Base-by-base conservation (phyloP, 2,888 invertebrate species). In the Drosophila buzzatii region DNA sequence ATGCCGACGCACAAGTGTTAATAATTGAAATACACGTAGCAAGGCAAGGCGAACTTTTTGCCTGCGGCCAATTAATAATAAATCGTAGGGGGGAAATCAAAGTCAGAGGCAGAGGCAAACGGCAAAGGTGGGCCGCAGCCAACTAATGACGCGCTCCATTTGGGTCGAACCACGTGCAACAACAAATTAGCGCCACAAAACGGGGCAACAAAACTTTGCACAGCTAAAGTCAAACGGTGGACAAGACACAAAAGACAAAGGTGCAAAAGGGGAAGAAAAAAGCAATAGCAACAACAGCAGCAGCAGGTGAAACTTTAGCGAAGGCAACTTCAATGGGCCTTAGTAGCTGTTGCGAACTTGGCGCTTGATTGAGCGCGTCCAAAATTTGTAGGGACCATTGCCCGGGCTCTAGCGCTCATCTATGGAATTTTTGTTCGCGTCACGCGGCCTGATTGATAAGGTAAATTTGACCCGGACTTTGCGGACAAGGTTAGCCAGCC, bases 151-250 rank as follows among this genome's bases (percentile, higher is more conserved):
- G 77, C 80, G 77, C 77, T 73, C 61, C 83, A 85, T 80, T 86
- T 83, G 63, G 69, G 69, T 20, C 42, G 42, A 49, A 35, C 83
- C 85, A 88, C 88, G 85, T 88, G 88, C 75, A 88, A 70, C 88
- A 85, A 85, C 85, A 88, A 85, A 85, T 88, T 85, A 85, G 72
- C 81, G 77, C 83, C 81, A 59, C 78, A 82, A 72, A 82, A 69
- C 39, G 53, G 61, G 14, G 27, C 53, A 37, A 31, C 31, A 72
- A 85, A 88, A 81, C 77, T 85, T 85, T 63, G 49, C 44, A 44
- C 53, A 70, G 80, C 65, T 65, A 87, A 85, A 82, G 82, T 82
- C 67, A 83, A 85, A 74, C 76, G 75, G 79, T 81, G 56, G 47
- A 53, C 63, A 67, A 68, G 45, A 59, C 39, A 45, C 33, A 58